These are phyloP conservation scores for Odobenus rosmarus DNA, from an alignment of 2,113 vertebrate species.

Conservation along the genomic window DNA sequence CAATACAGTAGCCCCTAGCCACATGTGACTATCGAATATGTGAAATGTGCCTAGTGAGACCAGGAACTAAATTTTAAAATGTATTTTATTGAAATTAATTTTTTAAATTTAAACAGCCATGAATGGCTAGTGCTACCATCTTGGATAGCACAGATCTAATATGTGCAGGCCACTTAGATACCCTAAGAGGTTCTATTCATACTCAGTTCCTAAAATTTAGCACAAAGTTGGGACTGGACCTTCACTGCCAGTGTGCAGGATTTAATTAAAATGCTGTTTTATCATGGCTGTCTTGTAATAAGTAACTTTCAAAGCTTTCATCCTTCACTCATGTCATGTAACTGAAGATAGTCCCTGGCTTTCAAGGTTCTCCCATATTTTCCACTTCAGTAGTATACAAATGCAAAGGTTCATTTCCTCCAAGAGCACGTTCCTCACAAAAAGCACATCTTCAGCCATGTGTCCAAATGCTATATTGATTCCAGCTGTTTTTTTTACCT, in stretches of 20 bases:
- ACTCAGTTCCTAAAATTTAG: neutral
- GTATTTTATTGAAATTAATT: neutral
- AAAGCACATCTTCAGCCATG: constrained; percentile 23
- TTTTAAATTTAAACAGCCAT: neutral
- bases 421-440: neutral
- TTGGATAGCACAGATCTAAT: neutral
- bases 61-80: neutral
- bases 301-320: neutral
- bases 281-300: neutral
- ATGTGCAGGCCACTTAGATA: neutral
- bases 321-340: neutral
- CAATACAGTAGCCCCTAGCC: neutral
- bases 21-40: neutral
- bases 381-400: neutral
- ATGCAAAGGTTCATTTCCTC: neutral
- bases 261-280: constrained; percentile 39
- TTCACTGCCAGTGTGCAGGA: neutral
- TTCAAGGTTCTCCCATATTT: constrained; percentile 37
- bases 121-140: neutral
- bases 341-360: neutral
- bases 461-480: constrained; percentile 24
- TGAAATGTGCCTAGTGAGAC: neutral
- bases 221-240: neutral
- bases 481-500: constrained; percentile 21
- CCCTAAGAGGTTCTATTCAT: neutral